Base-by-base conservation (phyloP, 2,797 vertebrate genomes). In the Buphagus erythrorhynchus region DNA sequence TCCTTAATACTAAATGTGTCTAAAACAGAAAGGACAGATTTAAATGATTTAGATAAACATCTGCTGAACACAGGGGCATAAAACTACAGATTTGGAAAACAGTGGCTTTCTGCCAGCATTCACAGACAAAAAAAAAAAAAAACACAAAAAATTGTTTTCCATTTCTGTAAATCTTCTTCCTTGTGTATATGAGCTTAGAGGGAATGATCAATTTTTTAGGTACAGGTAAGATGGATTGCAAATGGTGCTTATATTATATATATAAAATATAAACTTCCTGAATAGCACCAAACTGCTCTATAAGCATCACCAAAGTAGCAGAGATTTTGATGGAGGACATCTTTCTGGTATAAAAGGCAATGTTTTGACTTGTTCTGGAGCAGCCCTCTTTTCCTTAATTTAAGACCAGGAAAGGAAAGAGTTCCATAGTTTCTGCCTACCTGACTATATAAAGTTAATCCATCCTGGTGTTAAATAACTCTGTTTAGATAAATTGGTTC, bases 21-120 rank as follows among this genome's bases (percentile, higher is more conserved):
- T 97, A 78, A 97, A 97, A 28, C 74, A 65, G 95, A 95, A 95
- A 95, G 97, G 92, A 97, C 65, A 90, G 96, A 97, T 97, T 97
- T 97, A 90, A 97, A 97, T 97, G 95, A 98, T 97, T 98, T 97
- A 97, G 96, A 91, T 96, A 98, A 98, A 98, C 94, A 98, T 97
- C 98, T 98, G 95, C 92, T 90, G 95, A 91, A 68, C 90, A 83
- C 3, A 84, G 45, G 95, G 66, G 63, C 90, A 96, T 95, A 93
- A 97, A 95, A 93, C 93, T 95, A 87, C 58, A 93, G 84, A 97
- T 95, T 95, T 63, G 84, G 78, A 80, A 67, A 94, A 74, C 33
- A 42, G 54, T 93, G 95, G 88, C 90, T 96, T 80, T 85, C 76
- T 97, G 89, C 94, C 97, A 97, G 48, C 25, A 69, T 55, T 79